phyloP scores from a whole-genome alignment of 2,113 vertebrate genomes.

The mouse (Mus musculus) region DNA sequence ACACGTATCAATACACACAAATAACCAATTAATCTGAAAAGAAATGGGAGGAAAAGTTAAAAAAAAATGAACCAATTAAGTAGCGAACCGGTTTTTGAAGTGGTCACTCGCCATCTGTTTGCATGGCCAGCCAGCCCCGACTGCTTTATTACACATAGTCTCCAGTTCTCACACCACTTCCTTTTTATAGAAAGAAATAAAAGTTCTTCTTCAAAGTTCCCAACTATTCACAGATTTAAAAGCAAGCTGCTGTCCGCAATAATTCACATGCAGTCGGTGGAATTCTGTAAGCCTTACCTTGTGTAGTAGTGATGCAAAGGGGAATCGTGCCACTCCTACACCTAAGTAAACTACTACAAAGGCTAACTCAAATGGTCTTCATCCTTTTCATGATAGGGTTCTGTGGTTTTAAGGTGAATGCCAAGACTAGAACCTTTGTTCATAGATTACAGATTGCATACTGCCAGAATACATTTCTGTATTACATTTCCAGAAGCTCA shows the following conservation, averaged over 20 bases:
- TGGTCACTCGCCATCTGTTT: constrained; percentile 36
- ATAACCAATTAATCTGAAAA: not conserved
- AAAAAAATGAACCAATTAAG: not conserved
- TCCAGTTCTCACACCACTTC: constrained; percentile 84
- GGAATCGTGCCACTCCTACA: not conserved
- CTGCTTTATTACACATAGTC: constrained; percentile 86
- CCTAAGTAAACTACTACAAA: not conserved
- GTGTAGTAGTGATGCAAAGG: constrained; percentile 62
- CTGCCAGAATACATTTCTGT: constrained; percentile 22
- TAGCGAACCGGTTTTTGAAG: constrained; percentile 42
- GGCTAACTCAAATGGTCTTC: not conserved
- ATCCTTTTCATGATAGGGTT: not conserved
- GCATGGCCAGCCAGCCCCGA: constrained; percentile 89
- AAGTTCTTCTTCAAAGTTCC: constrained; percentile 75
- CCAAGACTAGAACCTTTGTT: not conserved
- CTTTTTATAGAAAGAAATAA: constrained; percentile 87
- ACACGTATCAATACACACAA: not conserved
- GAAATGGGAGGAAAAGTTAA: not conserved
- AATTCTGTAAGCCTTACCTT: constrained; percentile 78
- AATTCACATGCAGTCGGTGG: constrained; percentile 83
- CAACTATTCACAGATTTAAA: constrained; percentile 89
- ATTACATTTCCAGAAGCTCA: not conserved
- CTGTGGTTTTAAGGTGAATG: not conserved
- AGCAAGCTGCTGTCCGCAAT: constrained; percentile 88
- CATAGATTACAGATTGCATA: not conserved